Conservation (phyloP, 2,113 vertebrate species). For the Ibidorhyncha struthersii region DNA sequence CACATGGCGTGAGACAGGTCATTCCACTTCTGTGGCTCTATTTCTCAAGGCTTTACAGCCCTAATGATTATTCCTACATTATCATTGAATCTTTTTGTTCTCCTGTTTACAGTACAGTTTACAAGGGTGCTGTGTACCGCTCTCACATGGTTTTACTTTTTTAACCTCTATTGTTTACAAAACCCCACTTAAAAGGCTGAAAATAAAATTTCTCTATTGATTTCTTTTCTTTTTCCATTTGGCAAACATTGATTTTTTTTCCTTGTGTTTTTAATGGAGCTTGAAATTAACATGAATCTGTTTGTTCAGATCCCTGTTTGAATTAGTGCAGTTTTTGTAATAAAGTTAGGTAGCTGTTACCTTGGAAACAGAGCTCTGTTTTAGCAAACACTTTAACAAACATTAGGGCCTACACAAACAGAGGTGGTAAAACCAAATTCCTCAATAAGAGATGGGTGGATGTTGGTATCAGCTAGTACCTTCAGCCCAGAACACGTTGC, state of each 20-base stretch:
- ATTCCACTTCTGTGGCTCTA: not conserved
- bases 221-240: conserved; percentile 52
- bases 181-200: conserved; percentile 17
- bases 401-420: conserved; percentile 6
- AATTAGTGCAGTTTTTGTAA: conserved; percentile 52
- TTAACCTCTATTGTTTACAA: conserved; percentile 19
- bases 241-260: conserved; percentile 52
- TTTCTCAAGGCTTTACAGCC: not conserved
- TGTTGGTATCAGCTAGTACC: not conserved
- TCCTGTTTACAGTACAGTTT: not conserved
- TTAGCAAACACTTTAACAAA: conserved; percentile 41
- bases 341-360: conserved; percentile 62
- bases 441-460: not conserved
- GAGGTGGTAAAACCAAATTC: not conserved
- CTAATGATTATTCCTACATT: not conserved
- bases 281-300: conserved; percentile 65
- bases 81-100: not conserved
- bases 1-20: not conserved
- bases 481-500: not conserved
- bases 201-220: conserved; percentile 50
- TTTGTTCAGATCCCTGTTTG: conserved; percentile 36
- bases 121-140: not conserved
- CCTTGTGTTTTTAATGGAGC: conserved; percentile 61
- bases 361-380: conserved; percentile 53
- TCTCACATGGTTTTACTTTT: not conserved